phyloP scores from a whole-genome alignment of 1,140 invertebrate genomes.

The Sitophilus oryzae region DNA sequence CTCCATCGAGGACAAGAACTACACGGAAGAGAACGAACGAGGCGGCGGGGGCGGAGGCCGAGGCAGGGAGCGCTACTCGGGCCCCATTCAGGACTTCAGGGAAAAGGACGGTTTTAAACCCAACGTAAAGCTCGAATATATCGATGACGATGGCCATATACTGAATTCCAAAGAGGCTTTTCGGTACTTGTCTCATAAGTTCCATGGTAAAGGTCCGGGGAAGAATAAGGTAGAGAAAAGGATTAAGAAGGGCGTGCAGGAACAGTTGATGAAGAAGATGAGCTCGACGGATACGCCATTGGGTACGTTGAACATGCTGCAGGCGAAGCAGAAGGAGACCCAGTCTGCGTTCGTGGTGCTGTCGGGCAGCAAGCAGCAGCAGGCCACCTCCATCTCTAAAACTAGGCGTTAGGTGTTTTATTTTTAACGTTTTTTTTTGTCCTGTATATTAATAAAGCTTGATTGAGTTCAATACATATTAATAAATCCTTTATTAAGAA shows the following conservation, averaged over 20 bases:
- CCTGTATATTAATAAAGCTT: too few species aligned
- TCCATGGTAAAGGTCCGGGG: slow-evolving; percentile 98
- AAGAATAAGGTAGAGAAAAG: slow-evolving; percentile 98
- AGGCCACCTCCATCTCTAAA: slow-evolving; percentile 40
- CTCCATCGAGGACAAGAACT: slow-evolving; percentile 94
- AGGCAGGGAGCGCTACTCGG: slow-evolving; percentile 72
- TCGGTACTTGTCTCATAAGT: slow-evolving; percentile 90
- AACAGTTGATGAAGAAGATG: slow-evolving; percentile 97
- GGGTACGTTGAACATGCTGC: slow-evolving; percentile 86
- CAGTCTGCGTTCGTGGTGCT: slow-evolving; percentile 92
- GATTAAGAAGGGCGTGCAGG: slow-evolving; percentile 91
- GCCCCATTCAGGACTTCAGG: slow-evolving; percentile 86
- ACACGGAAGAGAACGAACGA: slow-evolving; percentile 51
- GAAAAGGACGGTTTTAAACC: slow-evolving; percentile 93
- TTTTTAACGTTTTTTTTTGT: too few species aligned
- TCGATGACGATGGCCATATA: slow-evolving; percentile 89
- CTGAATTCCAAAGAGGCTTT: slow-evolving; percentile 96
- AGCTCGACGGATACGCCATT: slow-evolving; percentile 97
- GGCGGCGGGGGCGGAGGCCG: slow-evolving; percentile 31
- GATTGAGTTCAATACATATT: too few species aligned
- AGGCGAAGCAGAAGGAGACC: slow-evolving; percentile 95
- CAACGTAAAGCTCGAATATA: slow-evolving; percentile 95
- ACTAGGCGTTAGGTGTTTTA: slow-evolving; percentile 28
- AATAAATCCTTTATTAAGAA: too few species aligned
- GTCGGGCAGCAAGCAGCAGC: slow-evolving; percentile 74